These are phyloP conservation scores for Liparis tanakae DNA, from an alignment of 2,797 vertebrate genomes.

Conservation along the genomic window DNA sequence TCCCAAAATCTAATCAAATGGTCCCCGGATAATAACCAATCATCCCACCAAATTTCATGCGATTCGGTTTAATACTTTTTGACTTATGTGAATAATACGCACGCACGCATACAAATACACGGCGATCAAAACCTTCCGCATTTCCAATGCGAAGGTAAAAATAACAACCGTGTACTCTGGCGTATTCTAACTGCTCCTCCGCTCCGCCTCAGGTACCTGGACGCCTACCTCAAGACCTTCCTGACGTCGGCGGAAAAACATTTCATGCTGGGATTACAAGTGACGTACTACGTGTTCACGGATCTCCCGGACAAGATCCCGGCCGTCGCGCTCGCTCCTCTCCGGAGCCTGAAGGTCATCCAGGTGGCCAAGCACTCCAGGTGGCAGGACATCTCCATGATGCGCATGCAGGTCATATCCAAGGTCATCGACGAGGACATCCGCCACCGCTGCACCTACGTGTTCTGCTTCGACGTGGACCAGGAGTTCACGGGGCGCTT, in stretches of 20 bases:
- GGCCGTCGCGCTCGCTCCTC: background rate
- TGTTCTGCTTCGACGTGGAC: conserved; percentile 85
- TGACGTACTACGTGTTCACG: conserved; percentile 58
- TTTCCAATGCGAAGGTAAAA: too few species aligned
- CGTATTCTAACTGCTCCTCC: background rate
- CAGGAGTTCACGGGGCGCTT: conserved; percentile 78
- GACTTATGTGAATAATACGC: too few species aligned
- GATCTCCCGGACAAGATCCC: conserved; percentile 39
- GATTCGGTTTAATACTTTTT: too few species aligned
- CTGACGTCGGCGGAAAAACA: conserved; percentile 50
- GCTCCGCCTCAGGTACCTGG: conserved; percentile 48
- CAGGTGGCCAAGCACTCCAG: conserved; percentile 32
- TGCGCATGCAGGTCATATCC: conserved; percentile 66
- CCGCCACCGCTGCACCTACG: conserved; percentile 56
- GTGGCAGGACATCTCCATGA: conserved; percentile 67
- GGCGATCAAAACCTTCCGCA: too few species aligned
- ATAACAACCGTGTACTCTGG: too few species aligned
- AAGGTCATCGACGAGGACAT: conserved; percentile 76
- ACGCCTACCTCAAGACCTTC: conserved; percentile 53
- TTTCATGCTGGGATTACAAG: conserved; percentile 53
- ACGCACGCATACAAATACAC: too few species aligned
- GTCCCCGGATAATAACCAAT: too few species aligned
- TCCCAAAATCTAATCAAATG: too few species aligned
- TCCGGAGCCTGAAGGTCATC: conserved; percentile 28
- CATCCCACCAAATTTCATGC: too few species aligned